Evolutionary conservation across 2,113 vertebrate species (phyloP).

Genomic region (Pipa parva): DNA sequence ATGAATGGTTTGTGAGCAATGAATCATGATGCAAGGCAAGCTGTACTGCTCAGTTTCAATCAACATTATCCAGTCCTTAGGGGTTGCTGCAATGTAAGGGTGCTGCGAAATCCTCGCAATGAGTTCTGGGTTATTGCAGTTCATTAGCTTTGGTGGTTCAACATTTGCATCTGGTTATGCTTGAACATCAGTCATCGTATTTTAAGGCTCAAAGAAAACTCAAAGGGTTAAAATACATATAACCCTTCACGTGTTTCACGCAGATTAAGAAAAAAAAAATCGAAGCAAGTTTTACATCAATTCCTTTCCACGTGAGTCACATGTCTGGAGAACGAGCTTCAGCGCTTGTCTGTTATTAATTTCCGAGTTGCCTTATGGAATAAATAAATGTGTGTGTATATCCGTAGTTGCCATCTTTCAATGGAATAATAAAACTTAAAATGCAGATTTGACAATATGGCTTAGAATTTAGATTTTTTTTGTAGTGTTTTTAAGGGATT

Average conservation of each 20-base stretch:
- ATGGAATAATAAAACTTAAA: no score
- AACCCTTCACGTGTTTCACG: not conserved
- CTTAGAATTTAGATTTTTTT: no score
- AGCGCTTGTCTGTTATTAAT: not conserved
- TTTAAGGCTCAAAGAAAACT: conserved; percentile 18
- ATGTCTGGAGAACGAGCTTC: not conserved
- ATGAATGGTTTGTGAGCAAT: no score
- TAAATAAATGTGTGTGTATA: no score
- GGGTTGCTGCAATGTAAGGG: no score
- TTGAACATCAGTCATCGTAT: not conserved
- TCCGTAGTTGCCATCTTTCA: not conserved
- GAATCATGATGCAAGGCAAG: no score
- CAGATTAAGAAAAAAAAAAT: not conserved
- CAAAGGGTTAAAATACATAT: conserved; percentile 45
- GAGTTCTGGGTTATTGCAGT: not conserved
- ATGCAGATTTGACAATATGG: no score
- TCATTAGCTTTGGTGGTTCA: not conserved
- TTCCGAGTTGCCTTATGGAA: conserved; percentile 9
- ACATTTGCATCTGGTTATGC: not conserved
- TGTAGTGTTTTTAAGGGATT: no score
- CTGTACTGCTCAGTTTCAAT: no score
- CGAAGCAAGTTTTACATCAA: not conserved
- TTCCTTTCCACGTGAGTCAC: not conserved
- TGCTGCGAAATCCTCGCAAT: no score
- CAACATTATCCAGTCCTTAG: no score